Base-by-base conservation (phyloP, 2,797 vertebrate species). In the Threskiornis aethiopicus region DNA sequence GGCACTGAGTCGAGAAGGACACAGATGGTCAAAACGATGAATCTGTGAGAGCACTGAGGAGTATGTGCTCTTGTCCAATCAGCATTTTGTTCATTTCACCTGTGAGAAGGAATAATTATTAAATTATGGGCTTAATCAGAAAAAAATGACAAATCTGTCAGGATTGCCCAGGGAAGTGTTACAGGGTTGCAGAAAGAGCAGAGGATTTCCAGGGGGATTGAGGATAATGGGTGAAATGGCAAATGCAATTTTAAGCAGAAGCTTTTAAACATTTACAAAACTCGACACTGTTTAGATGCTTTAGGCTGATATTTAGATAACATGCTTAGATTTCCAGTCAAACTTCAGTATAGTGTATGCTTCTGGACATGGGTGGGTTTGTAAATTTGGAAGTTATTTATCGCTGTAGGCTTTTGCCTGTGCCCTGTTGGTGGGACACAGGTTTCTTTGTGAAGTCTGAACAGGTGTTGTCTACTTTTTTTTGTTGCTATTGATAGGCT, bases 1-100 rank as follows among this genome's bases (percentile, higher is more conserved):
- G 97, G 98, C 99, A 98, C 97, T 97, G 98, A 99, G 95, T 99
- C 98, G 99, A 99, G 99, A 99, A 99, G 99, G 99, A 99, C 99
- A 98, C 99, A 99, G 99, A 99, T 99, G 99, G 99, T 99, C 99
- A 99, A 98, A 99, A 97, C 98, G 83, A 98, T 99, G 99, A 98
- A 99, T 99, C 97, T 97, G 92, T 83, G 96, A 96, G 93, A 95
- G 94, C 71, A 86, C 8, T 51, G 90, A 84, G 94, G 75, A 94
- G 49, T 95, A 84, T 82, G 87, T 29, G 84, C 97, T 98, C 98
- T 96, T 98, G 98, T 97, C 98, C 98, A 98, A 97, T 99, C 99
- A 98, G 98, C 97, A 89, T 86, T 98, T 97, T 96, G 85, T 89
- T 97, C 85, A 88, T 90, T 97, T 98, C 96, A 98, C 97, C 97